Evolutionary conservation across 2,888 invertebrate species (phyloP).

Genomic region (Morpho deidamia): DNA sequence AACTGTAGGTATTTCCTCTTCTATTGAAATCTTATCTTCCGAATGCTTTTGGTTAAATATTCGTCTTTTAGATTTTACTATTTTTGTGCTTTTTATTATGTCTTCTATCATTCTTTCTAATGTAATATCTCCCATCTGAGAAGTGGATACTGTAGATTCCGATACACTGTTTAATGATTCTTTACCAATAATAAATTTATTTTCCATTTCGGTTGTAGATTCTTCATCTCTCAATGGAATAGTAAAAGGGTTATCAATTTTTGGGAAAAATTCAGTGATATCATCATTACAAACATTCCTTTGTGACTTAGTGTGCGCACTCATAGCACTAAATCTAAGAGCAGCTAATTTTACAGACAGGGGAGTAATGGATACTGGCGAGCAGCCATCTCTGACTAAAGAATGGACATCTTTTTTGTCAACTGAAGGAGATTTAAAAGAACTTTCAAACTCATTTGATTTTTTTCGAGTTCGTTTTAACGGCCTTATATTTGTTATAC

Average conservation of each 20-base stretch:
- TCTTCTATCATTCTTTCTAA: slow-evolving; percentile 81
- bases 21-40: slow-evolving; percentile 32
- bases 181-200: slow-evolving; percentile 63
- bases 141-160: slow-evolving; percentile 68
- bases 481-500: slow-evolving; percentile 52
- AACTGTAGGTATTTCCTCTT: slow-evolving; percentile 48
- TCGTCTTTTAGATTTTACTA: slow-evolving; percentile 61
- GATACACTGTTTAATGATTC: slow-evolving; percentile 53
- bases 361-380: slow-evolving; percentile 77
- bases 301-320: slow-evolving; percentile 56
- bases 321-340: slow-evolving; percentile 75
- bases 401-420: slow-evolving; percentile 62
- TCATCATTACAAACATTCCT: slow-evolving; percentile 51
- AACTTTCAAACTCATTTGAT: slow-evolving; percentile 67
- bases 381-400: slow-evolving; percentile 64
- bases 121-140: slow-evolving; percentile 73
- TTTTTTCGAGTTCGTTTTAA: slow-evolving; percentile 67
- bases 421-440: slow-evolving; percentile 65
- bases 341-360: slow-evolving; percentile 79
- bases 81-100: slow-evolving; percentile 78
- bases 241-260: slow-evolving; percentile 61
- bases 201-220: slow-evolving; percentile 69
- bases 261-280: slow-evolving; percentile 73
- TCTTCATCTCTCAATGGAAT: slow-evolving; percentile 66
- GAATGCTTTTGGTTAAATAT: slow-evolving; percentile 43